Evolutionary conservation across 35 echinoderm and acorn worm species (phyloP).

Genomic region (Chiridota heheva): DNA sequence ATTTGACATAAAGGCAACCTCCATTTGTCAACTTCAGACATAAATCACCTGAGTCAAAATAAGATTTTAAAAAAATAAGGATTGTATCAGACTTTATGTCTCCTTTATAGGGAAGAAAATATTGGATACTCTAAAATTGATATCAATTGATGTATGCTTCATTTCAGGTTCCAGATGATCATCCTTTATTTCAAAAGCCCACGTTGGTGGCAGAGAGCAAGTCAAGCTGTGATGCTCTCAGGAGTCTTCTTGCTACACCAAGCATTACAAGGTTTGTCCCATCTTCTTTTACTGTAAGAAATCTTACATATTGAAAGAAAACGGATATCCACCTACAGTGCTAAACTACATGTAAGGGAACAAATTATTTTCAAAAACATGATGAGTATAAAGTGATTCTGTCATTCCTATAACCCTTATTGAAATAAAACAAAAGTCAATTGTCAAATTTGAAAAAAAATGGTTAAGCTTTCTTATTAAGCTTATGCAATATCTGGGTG

Average conservation of each 20-base stretch:
- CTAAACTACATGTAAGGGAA: not conserved
- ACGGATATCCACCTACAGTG: no score
- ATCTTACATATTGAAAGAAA: not conserved
- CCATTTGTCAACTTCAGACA: no score
- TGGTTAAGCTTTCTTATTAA: no score
- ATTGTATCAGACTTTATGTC: no score
- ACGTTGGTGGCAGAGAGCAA: constrained; percentile 66
- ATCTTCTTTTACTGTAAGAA: not conserved
- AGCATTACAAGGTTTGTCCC: constrained; percentile 89
- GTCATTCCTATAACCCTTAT: not conserved
- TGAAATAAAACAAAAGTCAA: no score
- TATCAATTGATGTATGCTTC: not conserved
- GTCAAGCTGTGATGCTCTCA: constrained; percentile 46
- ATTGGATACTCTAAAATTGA: no score
- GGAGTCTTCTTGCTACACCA: constrained; percentile 70
- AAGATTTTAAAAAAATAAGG: no score
- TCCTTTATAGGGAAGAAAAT: no score
- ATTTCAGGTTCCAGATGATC: constrained; percentile 76
- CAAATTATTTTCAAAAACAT: not conserved
- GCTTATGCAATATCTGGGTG: no score
- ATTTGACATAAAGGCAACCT: no score
- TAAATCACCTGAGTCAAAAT: no score
- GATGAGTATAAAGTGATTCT: not conserved
- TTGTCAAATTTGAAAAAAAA: no score
- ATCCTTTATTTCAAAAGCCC: constrained; percentile 55